Evolutionary conservation across 1,140 invertebrate species (phyloP).

Genomic region (Pogonomyrmex californicus): DNA sequence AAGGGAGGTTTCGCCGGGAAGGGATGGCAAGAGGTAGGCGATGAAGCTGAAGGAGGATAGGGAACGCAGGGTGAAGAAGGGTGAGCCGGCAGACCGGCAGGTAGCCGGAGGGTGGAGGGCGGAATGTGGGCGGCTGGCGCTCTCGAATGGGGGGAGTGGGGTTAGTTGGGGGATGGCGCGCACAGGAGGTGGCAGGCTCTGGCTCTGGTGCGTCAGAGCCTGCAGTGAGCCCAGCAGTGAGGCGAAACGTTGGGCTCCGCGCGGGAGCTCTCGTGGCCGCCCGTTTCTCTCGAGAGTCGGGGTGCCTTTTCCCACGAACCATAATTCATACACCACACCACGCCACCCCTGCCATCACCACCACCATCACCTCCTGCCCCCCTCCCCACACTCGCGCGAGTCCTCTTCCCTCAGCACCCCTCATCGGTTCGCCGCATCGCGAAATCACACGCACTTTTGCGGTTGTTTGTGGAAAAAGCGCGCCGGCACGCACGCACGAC

Average conservation of each 20-base stretch:
- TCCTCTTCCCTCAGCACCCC: neutral
- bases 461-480: conserved; percentile 27
- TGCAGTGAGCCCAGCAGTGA: conserved; percentile 86
- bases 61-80: conserved; percentile 24
- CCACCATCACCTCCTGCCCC: conserved; percentile 28
- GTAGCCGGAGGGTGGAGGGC: conserved; percentile 73
- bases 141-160: conserved; percentile 73
- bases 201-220: conserved; percentile 84
- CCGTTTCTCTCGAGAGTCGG: conserved; percentile 76
- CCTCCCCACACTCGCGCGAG: neutral
- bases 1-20: conserved; percentile 35
- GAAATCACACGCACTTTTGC: conserved; percentile 6
- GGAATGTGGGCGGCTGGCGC: conserved; percentile 72
- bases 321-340: conserved; percentile 46
- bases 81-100: conserved; percentile 63
- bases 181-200: conserved; percentile 79
- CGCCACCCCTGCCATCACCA: conserved; percentile 37
- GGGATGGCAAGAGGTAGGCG: neutral
- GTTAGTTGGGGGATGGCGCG: conserved; percentile 75
- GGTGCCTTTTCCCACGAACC: conserved; percentile 73
- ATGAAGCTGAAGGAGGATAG: neutral
- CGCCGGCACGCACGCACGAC: conserved; percentile 42
- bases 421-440: conserved; percentile 8
- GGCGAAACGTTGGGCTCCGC: conserved; percentile 85
- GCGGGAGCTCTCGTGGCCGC: conserved; percentile 84